phyloP scores from a whole-genome alignment of 2,888 invertebrate genomes.

The Drosophila acutilabella region DNA sequence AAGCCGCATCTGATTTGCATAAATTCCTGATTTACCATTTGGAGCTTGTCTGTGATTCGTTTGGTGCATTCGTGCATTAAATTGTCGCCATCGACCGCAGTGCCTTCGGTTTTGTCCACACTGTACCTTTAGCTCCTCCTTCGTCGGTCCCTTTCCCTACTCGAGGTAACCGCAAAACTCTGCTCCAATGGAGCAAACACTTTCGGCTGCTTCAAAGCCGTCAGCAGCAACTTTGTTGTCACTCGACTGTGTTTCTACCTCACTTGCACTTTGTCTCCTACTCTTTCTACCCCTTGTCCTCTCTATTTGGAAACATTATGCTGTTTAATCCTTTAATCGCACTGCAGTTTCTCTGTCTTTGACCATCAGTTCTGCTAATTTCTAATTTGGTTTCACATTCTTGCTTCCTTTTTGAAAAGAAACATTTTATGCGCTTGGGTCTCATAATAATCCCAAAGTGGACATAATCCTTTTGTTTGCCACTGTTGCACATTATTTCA shows the following conservation, averaged over 20 bases:
- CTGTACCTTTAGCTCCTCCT: slow-evolving; percentile 10
- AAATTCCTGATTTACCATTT: slow-evolving; percentile 59
- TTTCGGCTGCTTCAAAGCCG: slow-evolving; percentile 69
- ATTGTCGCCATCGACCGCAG: slow-evolving; percentile 68
- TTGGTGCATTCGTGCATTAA: slow-evolving; percentile 74
- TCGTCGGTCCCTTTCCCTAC: not conserved
- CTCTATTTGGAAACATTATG: slow-evolving; percentile 74
- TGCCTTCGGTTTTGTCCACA: not conserved
- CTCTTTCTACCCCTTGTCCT: not conserved
- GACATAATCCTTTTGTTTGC: slow-evolving; percentile 78
- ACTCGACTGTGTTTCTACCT: slow-evolving; percentile 22
- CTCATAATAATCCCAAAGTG: slow-evolving; percentile 77
- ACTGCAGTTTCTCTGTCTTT: slow-evolving; percentile 47
- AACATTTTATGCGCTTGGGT: slow-evolving; percentile 51
- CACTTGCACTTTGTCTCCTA: not conserved
- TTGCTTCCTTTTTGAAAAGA: slow-evolving; percentile 39
- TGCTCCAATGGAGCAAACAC: slow-evolving; percentile 25
- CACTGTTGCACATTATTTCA: slow-evolving; percentile 55
- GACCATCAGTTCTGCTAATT: slow-evolving; percentile 69
- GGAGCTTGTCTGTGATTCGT: slow-evolving; percentile 35
- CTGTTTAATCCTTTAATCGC: slow-evolving; percentile 76
- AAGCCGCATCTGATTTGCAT: slow-evolving; percentile 66
- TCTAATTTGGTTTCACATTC: slow-evolving; percentile 53
- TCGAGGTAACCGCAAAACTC: slow-evolving; percentile 40
- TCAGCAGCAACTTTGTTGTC: slow-evolving; percentile 66